Evolutionary conservation across 2,113 vertebrate species (phyloP).

Genomic region (Dermatemys mawii): DNA sequence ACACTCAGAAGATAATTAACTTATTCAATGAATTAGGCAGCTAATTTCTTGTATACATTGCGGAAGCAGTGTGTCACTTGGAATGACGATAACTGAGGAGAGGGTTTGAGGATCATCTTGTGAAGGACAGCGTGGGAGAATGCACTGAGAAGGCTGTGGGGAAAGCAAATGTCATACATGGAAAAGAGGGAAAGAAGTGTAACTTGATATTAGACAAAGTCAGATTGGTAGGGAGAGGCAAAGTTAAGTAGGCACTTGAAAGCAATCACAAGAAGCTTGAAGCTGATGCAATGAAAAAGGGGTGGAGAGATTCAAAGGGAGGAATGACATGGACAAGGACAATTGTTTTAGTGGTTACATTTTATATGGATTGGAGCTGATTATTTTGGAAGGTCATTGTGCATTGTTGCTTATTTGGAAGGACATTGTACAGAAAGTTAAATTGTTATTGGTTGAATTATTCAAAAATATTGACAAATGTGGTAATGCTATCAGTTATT

Average conservation of each 20-base stretch:
- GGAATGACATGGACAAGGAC: neutral
- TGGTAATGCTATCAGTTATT: neutral
- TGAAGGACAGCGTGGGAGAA: neutral
- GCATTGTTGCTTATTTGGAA: too few species aligned
- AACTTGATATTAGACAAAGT: neutral
- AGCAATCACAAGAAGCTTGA: neutral
- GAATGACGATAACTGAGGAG: neutral
- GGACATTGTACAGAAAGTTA: neutral
- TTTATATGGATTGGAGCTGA: neutral
- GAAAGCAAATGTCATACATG: neutral
- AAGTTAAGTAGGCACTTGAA: fast-evolving
- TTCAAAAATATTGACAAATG: neutral
- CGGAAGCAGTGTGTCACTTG: neutral
- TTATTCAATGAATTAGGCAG: neutral
- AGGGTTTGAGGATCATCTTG: neutral
- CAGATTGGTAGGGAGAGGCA: neutral
- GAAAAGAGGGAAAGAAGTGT: neutral
- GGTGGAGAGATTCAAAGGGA: neutral
- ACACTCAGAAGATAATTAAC: neutral
- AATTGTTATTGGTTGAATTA: neutral
- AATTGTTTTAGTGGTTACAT: neutral
- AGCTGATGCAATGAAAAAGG: neutral
- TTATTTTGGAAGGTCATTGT: neutral
- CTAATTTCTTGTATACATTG: neutral
- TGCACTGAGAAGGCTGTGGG: neutral